These are phyloP conservation scores for Bathynomus jamesi DNA, from an alignment of 1,140 invertebrate species.

Conservation along the genomic window DNA sequence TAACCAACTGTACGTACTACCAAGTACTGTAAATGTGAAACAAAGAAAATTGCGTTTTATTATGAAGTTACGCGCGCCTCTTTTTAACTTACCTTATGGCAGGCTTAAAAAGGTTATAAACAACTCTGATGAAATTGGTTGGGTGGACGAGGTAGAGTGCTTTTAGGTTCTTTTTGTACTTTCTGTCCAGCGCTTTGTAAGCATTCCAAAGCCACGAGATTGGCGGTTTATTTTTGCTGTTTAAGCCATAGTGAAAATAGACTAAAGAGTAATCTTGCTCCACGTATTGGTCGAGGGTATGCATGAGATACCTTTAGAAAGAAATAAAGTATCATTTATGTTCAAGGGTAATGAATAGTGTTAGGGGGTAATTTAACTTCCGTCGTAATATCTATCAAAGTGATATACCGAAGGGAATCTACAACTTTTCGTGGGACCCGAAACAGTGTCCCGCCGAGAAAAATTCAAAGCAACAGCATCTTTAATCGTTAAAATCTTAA, in stretches of 20 bases:
- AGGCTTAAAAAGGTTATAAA: constrained; percentile 92
- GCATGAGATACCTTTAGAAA: constrained; percentile 74
- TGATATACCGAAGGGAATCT: no score
- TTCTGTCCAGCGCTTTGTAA: constrained; percentile 95
- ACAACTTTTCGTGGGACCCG: no score
- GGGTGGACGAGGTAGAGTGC: constrained; percentile 97
- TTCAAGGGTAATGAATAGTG: not conserved
- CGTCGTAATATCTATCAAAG: no score
- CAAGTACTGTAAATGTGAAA: no score
- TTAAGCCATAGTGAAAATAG: constrained; percentile 97
- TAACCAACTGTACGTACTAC: no score
- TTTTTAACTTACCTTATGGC: constrained; percentile 63
- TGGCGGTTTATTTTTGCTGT: constrained; percentile 93
- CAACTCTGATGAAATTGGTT: constrained; percentile 90
- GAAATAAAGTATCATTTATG: not conserved
- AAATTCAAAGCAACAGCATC: no score
- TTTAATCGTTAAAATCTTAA: no score
- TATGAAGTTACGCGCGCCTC: no score
- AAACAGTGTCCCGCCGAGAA: no score
- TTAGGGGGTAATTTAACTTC: no score
- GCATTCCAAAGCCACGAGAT: constrained; percentile 93
- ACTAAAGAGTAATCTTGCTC: constrained; percentile 97
- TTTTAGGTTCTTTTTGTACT: constrained; percentile 99
- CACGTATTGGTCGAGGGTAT: constrained; percentile 93
- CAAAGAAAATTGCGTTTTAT: no score